Evolutionary conservation across 2,113 vertebrate species (phyloP).

Genomic region (Ptyas mucosa): DNA sequence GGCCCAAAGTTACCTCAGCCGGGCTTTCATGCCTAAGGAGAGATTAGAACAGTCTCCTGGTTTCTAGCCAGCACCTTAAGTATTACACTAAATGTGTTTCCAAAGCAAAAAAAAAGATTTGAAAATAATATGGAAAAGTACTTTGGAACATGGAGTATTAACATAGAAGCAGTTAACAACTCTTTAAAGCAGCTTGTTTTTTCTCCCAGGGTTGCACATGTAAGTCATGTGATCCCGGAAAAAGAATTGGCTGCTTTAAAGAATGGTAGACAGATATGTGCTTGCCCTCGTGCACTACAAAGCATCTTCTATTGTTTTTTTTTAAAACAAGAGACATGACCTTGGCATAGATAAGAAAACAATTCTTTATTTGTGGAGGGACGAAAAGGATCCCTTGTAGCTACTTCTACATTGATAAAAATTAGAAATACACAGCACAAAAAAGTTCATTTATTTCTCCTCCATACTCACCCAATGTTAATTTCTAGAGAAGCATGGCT

Average conservation of each 20-base stretch:
- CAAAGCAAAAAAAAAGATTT: background rate
- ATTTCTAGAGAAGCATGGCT: background rate
- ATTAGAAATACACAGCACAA: background rate
- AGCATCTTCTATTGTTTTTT: background rate
- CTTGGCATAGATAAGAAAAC: background rate
- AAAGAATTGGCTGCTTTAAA: background rate
- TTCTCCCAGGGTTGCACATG: background rate
- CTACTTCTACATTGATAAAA: background rate
- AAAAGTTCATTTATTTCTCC: background rate
- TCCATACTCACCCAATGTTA: background rate
- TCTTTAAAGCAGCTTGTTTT: background rate
- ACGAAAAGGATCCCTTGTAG: background rate
- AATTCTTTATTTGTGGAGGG: background rate
- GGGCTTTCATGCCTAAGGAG: background rate
- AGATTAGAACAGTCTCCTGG: background rate
- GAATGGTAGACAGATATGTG: background rate
- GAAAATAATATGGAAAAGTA: background rate
- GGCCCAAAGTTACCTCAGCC: background rate
- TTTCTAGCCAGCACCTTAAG: background rate
- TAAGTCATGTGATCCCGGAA: background rate
- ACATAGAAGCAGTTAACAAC: background rate
- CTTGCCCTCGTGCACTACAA: background rate
- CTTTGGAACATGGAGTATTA: background rate
- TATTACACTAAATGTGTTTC: background rate
- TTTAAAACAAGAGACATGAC: background rate